These are phyloP conservation scores for Vanessa tameamea DNA, from an alignment of 1,140 invertebrate species.

Conservation along the genomic window DNA sequence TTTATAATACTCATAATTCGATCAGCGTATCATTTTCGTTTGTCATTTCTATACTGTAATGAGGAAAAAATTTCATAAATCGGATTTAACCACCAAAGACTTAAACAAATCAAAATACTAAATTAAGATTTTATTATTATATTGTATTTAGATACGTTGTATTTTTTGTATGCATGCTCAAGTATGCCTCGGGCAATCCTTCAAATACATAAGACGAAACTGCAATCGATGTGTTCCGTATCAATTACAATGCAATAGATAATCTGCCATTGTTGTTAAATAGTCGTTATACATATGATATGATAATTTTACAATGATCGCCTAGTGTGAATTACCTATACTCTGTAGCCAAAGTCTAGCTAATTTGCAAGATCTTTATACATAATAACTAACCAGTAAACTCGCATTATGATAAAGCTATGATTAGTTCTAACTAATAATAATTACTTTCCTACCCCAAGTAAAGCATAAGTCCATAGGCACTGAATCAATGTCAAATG, in stretches of 20 bases:
- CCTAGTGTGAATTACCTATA: constrained; percentile 49
- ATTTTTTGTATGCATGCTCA: constrained; percentile 32
- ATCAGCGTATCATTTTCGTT: constrained; percentile 39
- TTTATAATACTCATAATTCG: constrained; percentile 63
- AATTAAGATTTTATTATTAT: constrained; percentile 34
- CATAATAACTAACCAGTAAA: constrained; percentile 38
- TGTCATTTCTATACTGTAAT: constrained; percentile 33
- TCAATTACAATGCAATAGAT: constrained; percentile 69
- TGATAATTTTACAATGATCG: constrained; percentile 41
- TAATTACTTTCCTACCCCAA: constrained; percentile 16
- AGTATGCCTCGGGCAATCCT: not conserved
- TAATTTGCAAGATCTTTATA: constrained; percentile 43
- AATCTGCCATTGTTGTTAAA: constrained; percentile 65
- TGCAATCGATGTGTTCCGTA: constrained; percentile 67
- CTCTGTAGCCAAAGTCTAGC: constrained; percentile 48
- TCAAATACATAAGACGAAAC: constrained; percentile 27
- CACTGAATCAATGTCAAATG: not conserved
- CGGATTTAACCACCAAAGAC: constrained; percentile 63
- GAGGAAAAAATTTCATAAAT: constrained; percentile 45
- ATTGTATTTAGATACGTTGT: constrained; percentile 36
- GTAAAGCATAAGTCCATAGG: not conserved
- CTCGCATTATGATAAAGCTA: constrained; percentile 31
- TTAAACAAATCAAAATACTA: constrained; percentile 41
- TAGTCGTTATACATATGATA: constrained; percentile 47
- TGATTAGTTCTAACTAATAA: constrained; percentile 20